These are phyloP conservation scores for Sminthurides bifidus DNA, from an alignment of 1,140 invertebrate species.

Conservation along the genomic window DNA sequence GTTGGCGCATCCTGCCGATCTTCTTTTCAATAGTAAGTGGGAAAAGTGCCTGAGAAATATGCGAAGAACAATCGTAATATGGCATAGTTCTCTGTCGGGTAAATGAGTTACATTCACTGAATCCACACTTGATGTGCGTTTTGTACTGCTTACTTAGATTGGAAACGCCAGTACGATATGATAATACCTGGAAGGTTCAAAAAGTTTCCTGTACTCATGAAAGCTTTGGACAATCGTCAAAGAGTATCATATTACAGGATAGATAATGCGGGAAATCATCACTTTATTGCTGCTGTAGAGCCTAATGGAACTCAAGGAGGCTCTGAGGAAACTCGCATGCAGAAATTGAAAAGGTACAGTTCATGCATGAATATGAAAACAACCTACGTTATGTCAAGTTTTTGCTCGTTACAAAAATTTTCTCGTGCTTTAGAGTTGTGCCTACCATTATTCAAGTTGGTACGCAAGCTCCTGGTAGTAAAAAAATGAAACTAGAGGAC, in stretches of 20 bases:
- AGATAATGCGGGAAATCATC: conserved; percentile 1
- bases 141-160: background rate
- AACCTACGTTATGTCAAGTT: too few species aligned
- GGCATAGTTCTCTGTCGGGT: background rate
- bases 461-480: too few species aligned
- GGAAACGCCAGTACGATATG: conserved; percentile 6
- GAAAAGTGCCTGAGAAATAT: background rate
- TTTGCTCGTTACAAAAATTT: too few species aligned
- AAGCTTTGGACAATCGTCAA: background rate
- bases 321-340: background rate
- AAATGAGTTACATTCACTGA: too few species aligned
- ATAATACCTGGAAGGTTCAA: conserved; percentile 6
- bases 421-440: too few species aligned
- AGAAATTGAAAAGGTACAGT: background rate
- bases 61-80: background rate
- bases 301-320: background rate
- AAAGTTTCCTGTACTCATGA: conserved; percentile 1
- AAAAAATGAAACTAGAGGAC: too few species aligned
- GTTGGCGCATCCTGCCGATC: background rate
- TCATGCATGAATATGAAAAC: too few species aligned
- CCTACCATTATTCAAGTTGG: too few species aligned
- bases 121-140: background rate
- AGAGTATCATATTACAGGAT: background rate
- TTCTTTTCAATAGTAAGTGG: conserved; percentile 11
- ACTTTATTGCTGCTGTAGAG: conserved; percentile 5